Evolutionary conservation across 2,888 invertebrate genomes (phyloP).

Genomic region (Eristalis intricaria): DNA sequence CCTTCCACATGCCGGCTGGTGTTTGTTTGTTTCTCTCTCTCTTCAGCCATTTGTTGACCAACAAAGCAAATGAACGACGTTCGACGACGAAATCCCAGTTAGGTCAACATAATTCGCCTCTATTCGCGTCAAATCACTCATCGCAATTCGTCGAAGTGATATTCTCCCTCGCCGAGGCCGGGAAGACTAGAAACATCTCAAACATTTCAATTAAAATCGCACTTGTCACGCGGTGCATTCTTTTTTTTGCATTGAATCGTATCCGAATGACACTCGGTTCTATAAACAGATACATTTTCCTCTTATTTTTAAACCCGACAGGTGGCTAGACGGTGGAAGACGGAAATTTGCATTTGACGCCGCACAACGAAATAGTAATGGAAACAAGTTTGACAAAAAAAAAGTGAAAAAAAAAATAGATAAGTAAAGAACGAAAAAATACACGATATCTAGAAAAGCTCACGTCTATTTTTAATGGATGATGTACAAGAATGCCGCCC

Average conservation of each 20-base stretch:
- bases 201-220: too few species aligned
- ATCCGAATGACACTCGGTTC: not conserved
- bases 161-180: too few species aligned
- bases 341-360: slow-evolving; percentile 13
- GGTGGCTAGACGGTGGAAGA: not conserved
- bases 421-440: not conserved
- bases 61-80: not conserved
- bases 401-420: not conserved
- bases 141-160: too few species aligned
- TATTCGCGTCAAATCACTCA: too few species aligned
- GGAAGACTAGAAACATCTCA: not conserved
- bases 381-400: not conserved
- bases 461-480: slow-evolving; percentile 51
- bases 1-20: not conserved
- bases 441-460: slow-evolving; percentile 1
- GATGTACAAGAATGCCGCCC: slow-evolving; percentile 9
- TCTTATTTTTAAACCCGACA: not conserved
- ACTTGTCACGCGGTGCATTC: not conserved
- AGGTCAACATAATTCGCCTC: too few species aligned
- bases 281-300: not conserved
- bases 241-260: not conserved
- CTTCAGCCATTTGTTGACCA: not conserved
- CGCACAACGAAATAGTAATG: not conserved
- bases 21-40: not conserved
- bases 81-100: too few species aligned